Evolutionary conservation across 2,797 vertebrate genomes (phyloP).

Genomic region (Scyliorhinus canicula): DNA sequence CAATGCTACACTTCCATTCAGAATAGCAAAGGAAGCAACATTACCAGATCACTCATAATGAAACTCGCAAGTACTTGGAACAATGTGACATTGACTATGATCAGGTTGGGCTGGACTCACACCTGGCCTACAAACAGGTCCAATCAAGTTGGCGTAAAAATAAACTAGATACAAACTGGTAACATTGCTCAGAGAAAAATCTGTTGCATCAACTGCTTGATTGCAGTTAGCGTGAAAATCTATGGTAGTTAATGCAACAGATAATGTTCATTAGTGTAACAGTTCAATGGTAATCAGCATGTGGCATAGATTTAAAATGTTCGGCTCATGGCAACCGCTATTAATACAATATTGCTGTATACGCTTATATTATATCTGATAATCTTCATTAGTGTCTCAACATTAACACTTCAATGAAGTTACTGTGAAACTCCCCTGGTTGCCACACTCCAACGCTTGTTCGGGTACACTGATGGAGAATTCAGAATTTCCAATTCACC

Average conservation of each 20-base stretch:
- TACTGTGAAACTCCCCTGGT: too few relatives aligned
- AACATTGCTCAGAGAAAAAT: neutral
- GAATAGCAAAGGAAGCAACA: neutral
- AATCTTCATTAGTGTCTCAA: too few relatives aligned
- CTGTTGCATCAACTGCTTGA: neutral
- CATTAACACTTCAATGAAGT: too few relatives aligned
- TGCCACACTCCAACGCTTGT: too few relatives aligned
- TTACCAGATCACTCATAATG: neutral
- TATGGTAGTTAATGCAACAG: neutral
- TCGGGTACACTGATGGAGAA: too few relatives aligned
- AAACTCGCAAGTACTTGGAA: neutral
- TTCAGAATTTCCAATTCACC: too few relatives aligned
- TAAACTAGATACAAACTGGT: neutral
- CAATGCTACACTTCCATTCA: neutral
- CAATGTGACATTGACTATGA: neutral
- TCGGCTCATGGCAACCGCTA: neutral
- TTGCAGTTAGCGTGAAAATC: neutral
- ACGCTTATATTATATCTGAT: too few relatives aligned
- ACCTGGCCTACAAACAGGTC: neutral
- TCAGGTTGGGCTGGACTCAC: neutral
- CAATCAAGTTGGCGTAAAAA: neutral
- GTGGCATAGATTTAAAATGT: neutral
- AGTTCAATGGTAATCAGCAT: neutral
- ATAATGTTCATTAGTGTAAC: neutral
- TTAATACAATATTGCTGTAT: neutral